Percentiles rank a stretch among this genome's conserved stretches.
Conservation (phyloP, 1,140 invertebrate species). For the Papilio glaucus region DNA sequence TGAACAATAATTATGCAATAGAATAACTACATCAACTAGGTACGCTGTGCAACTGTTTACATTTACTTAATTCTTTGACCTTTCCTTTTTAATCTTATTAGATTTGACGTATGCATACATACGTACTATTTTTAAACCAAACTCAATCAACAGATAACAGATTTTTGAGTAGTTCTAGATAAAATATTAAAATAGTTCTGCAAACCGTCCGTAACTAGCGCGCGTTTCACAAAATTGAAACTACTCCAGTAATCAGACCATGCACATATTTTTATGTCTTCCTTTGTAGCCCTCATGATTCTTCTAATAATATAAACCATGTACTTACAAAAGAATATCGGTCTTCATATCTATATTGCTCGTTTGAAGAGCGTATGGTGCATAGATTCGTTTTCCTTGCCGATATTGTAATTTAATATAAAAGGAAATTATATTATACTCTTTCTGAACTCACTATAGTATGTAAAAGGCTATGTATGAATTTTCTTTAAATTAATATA, state of each 20-base stretch:
- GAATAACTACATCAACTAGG: background rate
- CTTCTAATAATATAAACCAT: background rate
- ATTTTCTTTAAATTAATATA: no score
- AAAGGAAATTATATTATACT: no score
- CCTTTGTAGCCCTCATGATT: background rate
- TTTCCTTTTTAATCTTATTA: background rate
- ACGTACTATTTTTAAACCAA: background rate
- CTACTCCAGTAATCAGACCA: slow-evolving; percentile 53
- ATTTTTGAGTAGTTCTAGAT: background rate
- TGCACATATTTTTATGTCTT: slow-evolving; percentile 39
- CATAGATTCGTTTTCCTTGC: no score
- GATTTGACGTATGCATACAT: background rate
- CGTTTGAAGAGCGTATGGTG: no score
- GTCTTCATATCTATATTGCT: no score
- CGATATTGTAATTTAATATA: no score
- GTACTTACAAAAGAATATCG: no score
- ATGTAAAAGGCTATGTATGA: no score
- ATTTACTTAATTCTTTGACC: background rate
- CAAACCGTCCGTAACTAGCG: slow-evolving; percentile 48
- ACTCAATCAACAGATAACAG: background rate
- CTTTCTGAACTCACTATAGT: no score
- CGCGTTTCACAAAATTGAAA: slow-evolving; percentile 46
- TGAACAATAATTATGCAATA: slow-evolving; percentile 7
- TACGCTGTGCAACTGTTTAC: background rate
- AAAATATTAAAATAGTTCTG: slow-evolving; percentile 43